These are phyloP conservation scores for Ophiothrix spiculata DNA, from an alignment of 35 echinoderm and acorn worm species.

Conservation along the genomic window DNA sequence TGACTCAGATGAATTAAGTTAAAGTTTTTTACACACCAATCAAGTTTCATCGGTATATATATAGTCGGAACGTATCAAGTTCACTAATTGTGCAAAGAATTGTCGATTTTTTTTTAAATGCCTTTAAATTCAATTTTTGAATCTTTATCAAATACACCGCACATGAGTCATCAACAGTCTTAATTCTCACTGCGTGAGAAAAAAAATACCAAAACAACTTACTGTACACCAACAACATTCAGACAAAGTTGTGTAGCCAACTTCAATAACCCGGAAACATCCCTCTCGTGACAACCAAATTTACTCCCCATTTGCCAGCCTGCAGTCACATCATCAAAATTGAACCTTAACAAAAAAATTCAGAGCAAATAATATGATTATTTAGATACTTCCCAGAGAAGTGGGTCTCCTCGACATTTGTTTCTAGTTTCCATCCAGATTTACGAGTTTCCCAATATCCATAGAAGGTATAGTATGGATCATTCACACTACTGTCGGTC, in stretches of 20 bases:
- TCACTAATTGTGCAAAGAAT: not conserved
- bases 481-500: too few relatives aligned
- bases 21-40: too few relatives aligned
- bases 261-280: not conserved
- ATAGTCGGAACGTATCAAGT: not conserved
- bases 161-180: too few relatives aligned
- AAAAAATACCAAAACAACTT: not conserved
- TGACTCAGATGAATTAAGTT: too few relatives aligned
- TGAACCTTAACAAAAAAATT: not conserved
- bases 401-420: too few relatives aligned
- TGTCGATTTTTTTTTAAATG: not conserved
- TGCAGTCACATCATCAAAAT: not conserved
- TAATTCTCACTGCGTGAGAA: too few relatives aligned
- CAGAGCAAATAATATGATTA: too few relatives aligned
- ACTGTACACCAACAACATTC: not conserved
- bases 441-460: too few relatives aligned
- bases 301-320: not conserved
- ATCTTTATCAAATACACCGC: not conserved
- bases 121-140: not conserved
- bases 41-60: not conserved
- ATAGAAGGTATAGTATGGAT: too few relatives aligned
- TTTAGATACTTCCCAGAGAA: too few relatives aligned
- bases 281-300: not conserved
- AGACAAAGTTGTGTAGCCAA: not conserved
- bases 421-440: too few relatives aligned